phyloP scores from a whole-genome alignment of 2,797 vertebrate species.

The Crenuchus spilurus region DNA sequence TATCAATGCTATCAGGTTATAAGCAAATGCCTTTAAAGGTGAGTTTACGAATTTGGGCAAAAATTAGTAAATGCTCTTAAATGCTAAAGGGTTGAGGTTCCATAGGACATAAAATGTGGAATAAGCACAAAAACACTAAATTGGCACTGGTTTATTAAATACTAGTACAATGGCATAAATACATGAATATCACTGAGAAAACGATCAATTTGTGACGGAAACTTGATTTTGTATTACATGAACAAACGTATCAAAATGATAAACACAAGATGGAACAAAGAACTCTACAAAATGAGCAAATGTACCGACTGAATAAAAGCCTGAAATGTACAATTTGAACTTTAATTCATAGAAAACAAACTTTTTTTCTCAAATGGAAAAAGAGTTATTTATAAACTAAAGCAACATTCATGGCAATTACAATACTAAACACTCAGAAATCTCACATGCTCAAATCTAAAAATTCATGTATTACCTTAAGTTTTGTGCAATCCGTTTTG shows the following conservation, averaged over 20 bases:
- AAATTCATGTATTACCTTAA: neutral
- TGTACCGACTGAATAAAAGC: neutral
- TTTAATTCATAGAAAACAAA: neutral
- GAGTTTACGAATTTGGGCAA: no score
- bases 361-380: neutral
- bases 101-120: neutral
- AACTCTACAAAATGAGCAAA: neutral
- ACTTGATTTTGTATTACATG: neutral
- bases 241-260: neutral
- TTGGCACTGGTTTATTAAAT: slow-evolving; percentile 31
- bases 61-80: no score
- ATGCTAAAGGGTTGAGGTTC: neutral
- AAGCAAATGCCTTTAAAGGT: no score
- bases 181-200: neutral
- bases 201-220: neutral
- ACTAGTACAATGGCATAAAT: slow-evolving; percentile 12
- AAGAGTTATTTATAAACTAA: neutral
- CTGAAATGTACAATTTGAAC: neutral
- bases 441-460: neutral
- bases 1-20: no score
- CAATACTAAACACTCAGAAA: neutral
- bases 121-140: neutral
- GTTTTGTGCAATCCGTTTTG: slow-evolving; percentile 1
- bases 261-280: neutral
- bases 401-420: neutral